These are phyloP conservation scores for Venustoraphidia nigricollis DNA, from an alignment of 2,888 invertebrate species.

Conservation along the genomic window DNA sequence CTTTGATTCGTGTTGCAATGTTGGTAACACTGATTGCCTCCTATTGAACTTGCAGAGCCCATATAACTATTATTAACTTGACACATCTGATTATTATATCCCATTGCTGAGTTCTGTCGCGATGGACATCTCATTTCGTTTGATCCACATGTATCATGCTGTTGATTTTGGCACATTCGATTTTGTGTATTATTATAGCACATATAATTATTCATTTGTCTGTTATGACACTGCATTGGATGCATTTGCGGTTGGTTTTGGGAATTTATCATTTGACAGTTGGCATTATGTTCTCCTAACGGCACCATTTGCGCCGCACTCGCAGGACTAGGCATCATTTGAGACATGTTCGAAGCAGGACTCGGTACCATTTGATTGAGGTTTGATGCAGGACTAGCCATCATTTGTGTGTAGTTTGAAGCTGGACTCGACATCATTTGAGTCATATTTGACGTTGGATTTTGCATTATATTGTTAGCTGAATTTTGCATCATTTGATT, in stretches of 20 bases:
- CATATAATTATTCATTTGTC: slow-evolving; percentile 10
- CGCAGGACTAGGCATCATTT: slow-evolving; percentile 14
- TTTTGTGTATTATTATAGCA: slow-evolving; percentile 8
- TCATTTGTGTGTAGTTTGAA: slow-evolving; percentile 12
- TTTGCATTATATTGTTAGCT: slow-evolving; percentile 11
- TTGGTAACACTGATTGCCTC: slow-evolving; percentile 3
- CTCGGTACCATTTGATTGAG: slow-evolving; percentile 11
- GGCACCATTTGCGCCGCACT: not conserved
- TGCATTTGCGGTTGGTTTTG: slow-evolving; percentile 16
- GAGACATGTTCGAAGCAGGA: slow-evolving; percentile 15
- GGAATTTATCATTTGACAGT: slow-evolving; percentile 9
- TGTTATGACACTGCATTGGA: slow-evolving; percentile 16
- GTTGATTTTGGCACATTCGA: slow-evolving; percentile 15
- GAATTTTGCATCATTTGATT: slow-evolving; percentile 11
- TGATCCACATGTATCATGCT: slow-evolving; percentile 16
- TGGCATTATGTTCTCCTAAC: slow-evolving; percentile 2
- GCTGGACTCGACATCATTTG: slow-evolving; percentile 5
- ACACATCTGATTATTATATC: slow-evolving; percentile 14
- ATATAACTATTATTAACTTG: slow-evolving; percentile 15
- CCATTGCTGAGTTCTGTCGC: slow-evolving; percentile 7
- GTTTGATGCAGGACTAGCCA: slow-evolving; percentile 17
- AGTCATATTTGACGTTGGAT: slow-evolving; percentile 11
- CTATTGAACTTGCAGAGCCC: slow-evolving; percentile 9
- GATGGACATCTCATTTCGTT: slow-evolving; percentile 6
- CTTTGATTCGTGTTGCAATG: slow-evolving; percentile 5